phyloP scores from a whole-genome alignment of 1,140 invertebrate species.

The Caenorhabditis inopinata region DNA sequence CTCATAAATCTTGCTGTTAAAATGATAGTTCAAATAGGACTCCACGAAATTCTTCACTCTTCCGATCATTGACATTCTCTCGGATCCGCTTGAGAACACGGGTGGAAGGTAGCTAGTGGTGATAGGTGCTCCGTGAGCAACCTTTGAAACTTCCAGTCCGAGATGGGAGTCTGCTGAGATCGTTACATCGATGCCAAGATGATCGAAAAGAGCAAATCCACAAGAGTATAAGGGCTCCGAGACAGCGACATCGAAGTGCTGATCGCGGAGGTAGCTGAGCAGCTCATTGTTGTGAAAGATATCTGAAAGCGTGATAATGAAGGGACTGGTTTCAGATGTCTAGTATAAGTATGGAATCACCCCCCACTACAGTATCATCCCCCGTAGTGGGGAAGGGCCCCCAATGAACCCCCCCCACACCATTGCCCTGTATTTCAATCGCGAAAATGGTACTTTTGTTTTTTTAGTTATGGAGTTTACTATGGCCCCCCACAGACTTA shows the following conservation, averaged over 20 bases:
- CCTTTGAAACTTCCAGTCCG: not conserved
- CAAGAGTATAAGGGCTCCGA: not conserved
- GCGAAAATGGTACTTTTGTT: too few species aligned
- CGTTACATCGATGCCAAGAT: not conserved
- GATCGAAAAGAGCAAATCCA: slow-evolving; percentile 15
- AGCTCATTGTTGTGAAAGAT: not conserved
- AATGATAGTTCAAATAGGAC: slow-evolving; percentile 13
- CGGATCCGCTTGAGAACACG: not conserved
- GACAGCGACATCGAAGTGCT: slow-evolving; percentile 1
- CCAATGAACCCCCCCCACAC: too few species aligned
- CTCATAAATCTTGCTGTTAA: slow-evolving; percentile 4
- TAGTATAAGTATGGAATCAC: too few species aligned
- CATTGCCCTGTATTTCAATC: too few species aligned
- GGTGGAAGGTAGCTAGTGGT: slow-evolving; percentile 8
- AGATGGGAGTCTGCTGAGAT: slow-evolving; percentile 4
- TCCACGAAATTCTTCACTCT: slow-evolving; percentile 6
- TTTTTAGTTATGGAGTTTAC: too few species aligned
- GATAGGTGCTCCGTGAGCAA: slow-evolving; percentile 23
- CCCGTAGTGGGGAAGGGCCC: too few species aligned
- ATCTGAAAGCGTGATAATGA: not conserved
- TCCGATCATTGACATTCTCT: not conserved
- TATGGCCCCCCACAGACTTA: too few species aligned
- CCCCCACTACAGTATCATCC: too few species aligned
- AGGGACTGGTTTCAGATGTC: too few species aligned
- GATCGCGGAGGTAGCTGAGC: not conserved